Evolutionary conservation across 2,797 vertebrate species (phyloP).

Genomic region (Morus bassanus): DNA sequence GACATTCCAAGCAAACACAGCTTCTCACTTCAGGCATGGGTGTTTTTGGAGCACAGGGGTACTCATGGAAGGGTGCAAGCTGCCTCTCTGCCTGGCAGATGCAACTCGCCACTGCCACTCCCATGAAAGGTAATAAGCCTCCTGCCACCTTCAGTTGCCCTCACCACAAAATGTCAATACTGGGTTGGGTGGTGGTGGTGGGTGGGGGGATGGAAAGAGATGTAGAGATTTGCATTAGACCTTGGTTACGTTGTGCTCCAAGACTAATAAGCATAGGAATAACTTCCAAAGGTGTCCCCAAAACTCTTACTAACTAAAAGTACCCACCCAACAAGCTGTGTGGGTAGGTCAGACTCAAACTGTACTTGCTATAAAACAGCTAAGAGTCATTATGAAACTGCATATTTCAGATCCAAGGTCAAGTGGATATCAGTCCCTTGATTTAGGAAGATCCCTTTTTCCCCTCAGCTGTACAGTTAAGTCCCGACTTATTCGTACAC

Average conservation of each 20-base stretch:
- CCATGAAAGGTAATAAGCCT: not conserved
- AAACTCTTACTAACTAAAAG: not conserved
- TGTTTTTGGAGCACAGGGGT: not conserved
- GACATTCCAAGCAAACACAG: not conserved
- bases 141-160: not conserved
- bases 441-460: not conserved
- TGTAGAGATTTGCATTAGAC: not conserved
- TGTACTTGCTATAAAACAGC: not conserved
- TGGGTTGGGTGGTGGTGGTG: too few species aligned
- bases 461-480: not conserved
- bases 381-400: not conserved
- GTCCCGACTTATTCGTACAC: not conserved
- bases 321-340: not conserved
- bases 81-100: not conserved
- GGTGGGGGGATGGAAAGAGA: too few species aligned
- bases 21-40: not conserved
- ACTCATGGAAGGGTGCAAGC: rapidly evolving
- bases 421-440: too few species aligned
- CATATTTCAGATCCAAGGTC: not conserved
- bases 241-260: not conserved
- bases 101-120: not conserved
- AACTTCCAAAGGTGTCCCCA: not conserved
- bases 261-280: not conserved
- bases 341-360: rapidly evolving
- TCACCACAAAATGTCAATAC: not conserved